Conservation (phyloP, 2,797 vertebrate species). For the Rhinichthys osculus region DNA sequence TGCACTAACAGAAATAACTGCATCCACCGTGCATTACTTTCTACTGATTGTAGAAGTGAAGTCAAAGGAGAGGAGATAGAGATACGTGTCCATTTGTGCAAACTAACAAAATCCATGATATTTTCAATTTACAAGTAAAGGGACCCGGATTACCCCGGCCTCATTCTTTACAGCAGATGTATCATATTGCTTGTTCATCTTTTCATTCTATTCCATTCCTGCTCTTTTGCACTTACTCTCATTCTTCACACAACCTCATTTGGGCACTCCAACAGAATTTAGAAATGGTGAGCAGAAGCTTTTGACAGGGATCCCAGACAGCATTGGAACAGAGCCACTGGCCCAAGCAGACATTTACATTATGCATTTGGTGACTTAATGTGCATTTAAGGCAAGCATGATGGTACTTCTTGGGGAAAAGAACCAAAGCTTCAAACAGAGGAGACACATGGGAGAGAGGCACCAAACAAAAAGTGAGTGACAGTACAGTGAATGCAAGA, state of each 20-base stretch:
- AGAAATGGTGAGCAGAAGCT: conserved; percentile 36
- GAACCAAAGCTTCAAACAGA: not conserved
- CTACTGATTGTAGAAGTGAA: not conserved
- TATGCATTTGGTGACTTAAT: not conserved
- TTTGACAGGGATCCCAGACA: conserved; percentile 18
- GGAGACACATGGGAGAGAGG: not conserved
- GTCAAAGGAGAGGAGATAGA: not conserved
- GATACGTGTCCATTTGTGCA: not conserved
- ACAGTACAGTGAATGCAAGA: not conserved
- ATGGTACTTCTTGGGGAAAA: not conserved
- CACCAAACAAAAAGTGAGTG: conserved; percentile 1
- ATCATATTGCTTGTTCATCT: conserved; percentile 22
- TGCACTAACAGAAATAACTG: conserved; percentile 27
- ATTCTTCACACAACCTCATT: conserved; percentile 7
- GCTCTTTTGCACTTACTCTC: conserved; percentile 13
- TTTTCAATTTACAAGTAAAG: not conserved
- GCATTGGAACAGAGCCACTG: conserved; percentile 16
- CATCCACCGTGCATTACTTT: conserved; percentile 16
- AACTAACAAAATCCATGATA: not conserved
- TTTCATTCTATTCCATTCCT: conserved; percentile 10
- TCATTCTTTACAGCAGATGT: conserved; percentile 34
- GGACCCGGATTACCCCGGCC: not conserved
- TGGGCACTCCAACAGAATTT: conserved; percentile 38
- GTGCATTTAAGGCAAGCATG: not conserved
- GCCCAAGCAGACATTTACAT: conserved; percentile 3